Conservation (phyloP, 2,113 vertebrate genomes). For the Grus americana region DNA sequence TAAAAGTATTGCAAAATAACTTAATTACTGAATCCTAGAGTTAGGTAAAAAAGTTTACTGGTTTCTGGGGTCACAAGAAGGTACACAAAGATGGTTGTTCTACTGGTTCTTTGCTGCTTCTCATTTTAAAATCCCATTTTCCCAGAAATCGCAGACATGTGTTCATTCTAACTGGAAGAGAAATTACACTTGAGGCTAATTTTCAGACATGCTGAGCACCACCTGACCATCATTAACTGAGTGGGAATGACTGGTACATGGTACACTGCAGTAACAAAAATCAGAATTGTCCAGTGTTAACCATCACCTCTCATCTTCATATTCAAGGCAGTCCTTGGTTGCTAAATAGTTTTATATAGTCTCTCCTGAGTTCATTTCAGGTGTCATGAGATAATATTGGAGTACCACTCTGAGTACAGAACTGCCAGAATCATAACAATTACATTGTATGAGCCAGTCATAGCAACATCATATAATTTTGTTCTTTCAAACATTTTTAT, state of each 20-base stretch:
- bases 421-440: neutral
- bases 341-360: neutral
- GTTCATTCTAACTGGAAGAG: neutral
- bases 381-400: neutral
- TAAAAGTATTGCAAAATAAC: neutral
- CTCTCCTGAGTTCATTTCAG: neutral
- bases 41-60: neutral
- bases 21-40: neutral
- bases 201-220: neutral
- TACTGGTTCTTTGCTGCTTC: neutral
- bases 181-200: neutral
- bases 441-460: neutral
- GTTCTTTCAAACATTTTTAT: neutral
- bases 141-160: neutral
- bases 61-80: neutral
- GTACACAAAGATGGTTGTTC: neutral
- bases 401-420: neutral
- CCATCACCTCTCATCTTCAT: neutral
- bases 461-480: neutral
- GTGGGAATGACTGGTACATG: neutral
- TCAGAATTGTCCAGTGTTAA: neutral
- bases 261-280: neutral
- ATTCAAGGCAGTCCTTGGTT: neutral
- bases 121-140: neutral
- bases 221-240: neutral